phyloP scores from a whole-genome alignment of 35 echinoderm and acorn worm species.

The Amphiura filiformis region DNA sequence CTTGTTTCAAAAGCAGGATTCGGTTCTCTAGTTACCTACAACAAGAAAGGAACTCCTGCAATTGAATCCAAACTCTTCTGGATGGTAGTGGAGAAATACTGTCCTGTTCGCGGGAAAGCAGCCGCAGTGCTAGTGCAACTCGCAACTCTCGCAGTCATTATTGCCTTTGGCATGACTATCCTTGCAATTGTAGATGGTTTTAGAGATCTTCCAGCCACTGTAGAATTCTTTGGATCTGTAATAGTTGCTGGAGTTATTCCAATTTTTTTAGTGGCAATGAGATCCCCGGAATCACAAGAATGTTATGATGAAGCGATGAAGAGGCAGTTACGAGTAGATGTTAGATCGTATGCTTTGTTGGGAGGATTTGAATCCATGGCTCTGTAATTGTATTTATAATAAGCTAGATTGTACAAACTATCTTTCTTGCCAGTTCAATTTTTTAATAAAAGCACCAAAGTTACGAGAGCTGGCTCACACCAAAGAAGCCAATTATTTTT shows the following conservation, averaged over 20 bases:
- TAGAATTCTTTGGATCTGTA: slow-evolving; percentile 72
- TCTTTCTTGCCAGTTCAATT: too few relatives aligned
- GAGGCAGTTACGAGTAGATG: slow-evolving; percentile 44
- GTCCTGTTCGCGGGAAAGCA: slow-evolving; percentile 44
- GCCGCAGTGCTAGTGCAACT: slow-evolving; percentile 34
- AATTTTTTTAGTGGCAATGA: slow-evolving; percentile 41
- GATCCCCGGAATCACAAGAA: slow-evolving; percentile 63
- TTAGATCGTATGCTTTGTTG: slow-evolving; percentile 32
- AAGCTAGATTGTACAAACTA: too few relatives aligned
- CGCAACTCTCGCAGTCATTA: slow-evolving; percentile 33
- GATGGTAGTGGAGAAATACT: slow-evolving; percentile 60
- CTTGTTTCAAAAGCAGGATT: background rate
- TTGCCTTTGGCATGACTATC: slow-evolving; percentile 66
- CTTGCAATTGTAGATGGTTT: slow-evolving; percentile 66
- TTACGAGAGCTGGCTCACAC: too few relatives aligned
- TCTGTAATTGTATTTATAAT: too few relatives aligned
- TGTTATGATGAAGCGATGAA: slow-evolving; percentile 49
- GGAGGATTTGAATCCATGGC: slow-evolving; percentile 2
- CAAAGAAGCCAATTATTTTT: too few relatives aligned
- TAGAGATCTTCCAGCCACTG: slow-evolving; percentile 59
- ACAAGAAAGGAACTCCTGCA: slow-evolving; percentile 47
- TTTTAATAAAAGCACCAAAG: too few relatives aligned
- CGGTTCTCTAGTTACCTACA: background rate
- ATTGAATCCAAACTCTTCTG: slow-evolving; percentile 48
- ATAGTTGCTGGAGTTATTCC: slow-evolving; percentile 71